phyloP scores from a whole-genome alignment of 2,113 vertebrate species.

The Leptocoma aspasia region DNA sequence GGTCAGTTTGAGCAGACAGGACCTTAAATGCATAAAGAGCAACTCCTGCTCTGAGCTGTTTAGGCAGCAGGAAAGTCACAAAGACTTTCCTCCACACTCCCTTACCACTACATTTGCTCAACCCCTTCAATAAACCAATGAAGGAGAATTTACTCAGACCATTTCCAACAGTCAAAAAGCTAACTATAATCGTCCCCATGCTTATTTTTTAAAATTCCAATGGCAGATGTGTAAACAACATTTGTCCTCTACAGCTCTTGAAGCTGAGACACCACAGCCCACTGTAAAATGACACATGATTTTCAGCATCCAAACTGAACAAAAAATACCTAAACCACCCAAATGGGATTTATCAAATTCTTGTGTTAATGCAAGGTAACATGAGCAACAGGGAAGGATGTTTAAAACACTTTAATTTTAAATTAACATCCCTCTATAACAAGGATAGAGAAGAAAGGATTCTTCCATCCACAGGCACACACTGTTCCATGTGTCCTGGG shows the following conservation, averaged over 20 bases:
- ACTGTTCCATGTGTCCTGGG: background rate
- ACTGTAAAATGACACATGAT: background rate
- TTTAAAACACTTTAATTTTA: background rate
- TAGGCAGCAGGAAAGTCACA: background rate
- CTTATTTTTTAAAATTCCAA: background rate
- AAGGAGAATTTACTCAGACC: background rate
- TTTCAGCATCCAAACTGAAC: background rate
- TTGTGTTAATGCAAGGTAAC: background rate
- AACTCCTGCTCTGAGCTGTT: background rate
- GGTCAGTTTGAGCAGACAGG: background rate
- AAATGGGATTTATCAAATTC: background rate
- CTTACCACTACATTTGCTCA: fast-evolving
- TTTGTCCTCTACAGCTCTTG: background rate
- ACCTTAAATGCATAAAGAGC: background rate
- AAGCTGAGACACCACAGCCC: background rate
- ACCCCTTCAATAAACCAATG: background rate
- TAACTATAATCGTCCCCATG: background rate
- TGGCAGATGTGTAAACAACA: background rate
- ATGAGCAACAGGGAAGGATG: background rate
- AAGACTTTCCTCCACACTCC: background rate
- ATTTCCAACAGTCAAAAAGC: background rate
- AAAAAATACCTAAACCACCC: background rate
- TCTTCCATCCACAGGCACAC: background rate
- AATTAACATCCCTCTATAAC: background rate
- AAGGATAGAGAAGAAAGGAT: background rate